Evolutionary conservation across 2,113 vertebrate species (phyloP).

Genomic region (Catharus bicknelli): DNA sequence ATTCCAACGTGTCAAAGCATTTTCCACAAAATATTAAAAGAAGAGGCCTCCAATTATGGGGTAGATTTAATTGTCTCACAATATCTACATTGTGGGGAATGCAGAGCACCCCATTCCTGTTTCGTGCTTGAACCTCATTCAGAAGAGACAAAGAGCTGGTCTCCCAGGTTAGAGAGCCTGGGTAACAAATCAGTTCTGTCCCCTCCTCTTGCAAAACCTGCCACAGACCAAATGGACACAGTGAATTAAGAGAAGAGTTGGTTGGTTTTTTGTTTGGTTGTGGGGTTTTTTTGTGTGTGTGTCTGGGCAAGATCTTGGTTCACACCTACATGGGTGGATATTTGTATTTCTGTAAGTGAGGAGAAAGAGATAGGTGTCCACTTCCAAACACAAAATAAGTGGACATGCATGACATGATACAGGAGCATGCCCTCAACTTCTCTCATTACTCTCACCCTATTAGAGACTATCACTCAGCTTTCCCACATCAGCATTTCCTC

Average conservation of each 20-base stretch:
- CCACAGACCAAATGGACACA: not conserved
- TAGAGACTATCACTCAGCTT: fast-evolving
- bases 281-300: not conserved
- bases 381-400: not conserved
- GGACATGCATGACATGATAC: fast-evolving
- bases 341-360: not conserved
- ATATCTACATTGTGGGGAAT: not conserved
- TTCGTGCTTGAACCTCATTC: not conserved
- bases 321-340: not conserved
- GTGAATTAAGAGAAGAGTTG: not conserved
- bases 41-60: not conserved
- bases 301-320: fast-evolving
- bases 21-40: not conserved
- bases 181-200: not conserved
- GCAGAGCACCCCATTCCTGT: not conserved
- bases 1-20: not conserved
- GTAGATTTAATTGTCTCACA: not conserved
- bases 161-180: not conserved
- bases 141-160: not conserved
- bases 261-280: no score
- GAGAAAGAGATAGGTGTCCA: not conserved
- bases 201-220: not conserved
- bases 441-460: fast-evolving
- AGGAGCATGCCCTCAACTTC: not conserved
- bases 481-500: not conserved